These are phyloP conservation scores for Cyprinodon brontotheroides DNA, from an alignment of 2,113 vertebrate species.

Conservation along the genomic window DNA sequence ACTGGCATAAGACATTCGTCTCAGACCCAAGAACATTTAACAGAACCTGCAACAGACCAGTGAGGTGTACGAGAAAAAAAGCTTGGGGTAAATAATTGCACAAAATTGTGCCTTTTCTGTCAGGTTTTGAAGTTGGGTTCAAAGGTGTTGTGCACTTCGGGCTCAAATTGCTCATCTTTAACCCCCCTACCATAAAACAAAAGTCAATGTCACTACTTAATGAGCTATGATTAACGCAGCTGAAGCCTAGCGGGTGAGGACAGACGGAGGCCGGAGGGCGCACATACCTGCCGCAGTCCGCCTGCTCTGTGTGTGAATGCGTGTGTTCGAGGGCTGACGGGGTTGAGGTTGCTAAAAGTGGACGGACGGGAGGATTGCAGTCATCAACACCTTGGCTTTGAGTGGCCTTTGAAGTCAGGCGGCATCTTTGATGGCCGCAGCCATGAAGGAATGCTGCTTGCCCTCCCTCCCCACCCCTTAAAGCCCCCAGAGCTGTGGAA, in stretches of 20 bases:
- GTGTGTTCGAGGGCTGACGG: constrained; percentile 31
- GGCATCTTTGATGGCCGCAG: constrained; percentile 74
- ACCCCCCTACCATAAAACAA: constrained; percentile 44
- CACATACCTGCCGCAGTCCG: constrained; percentile 52
- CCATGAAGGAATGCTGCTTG: constrained; percentile 71
- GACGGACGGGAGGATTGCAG: constrained; percentile 73
- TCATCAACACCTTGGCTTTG: constrained; percentile 80
- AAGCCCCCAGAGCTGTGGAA: constrained; percentile 81
- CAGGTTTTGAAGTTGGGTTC: background rate
- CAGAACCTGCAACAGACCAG: background rate
- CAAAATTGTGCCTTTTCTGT: background rate
- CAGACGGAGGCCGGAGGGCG: constrained; percentile 26
- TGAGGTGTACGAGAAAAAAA: background rate
- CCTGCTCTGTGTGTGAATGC: constrained; percentile 5
- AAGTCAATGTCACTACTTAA: constrained; percentile 66
- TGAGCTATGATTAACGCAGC: constrained; percentile 68
- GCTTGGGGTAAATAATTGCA: too few species aligned
- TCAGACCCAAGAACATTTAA: background rate
- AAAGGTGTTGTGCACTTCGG: constrained; percentile 1
- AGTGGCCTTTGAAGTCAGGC: constrained; percentile 75
- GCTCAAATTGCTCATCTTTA: constrained; percentile 3
- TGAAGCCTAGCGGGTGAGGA: constrained; percentile 18
- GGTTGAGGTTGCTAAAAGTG: constrained; percentile 75
- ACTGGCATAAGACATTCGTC: background rate
- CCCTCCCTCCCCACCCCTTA: constrained; percentile 62